Percentiles rank a stretch among this genome's conserved stretches.
phyloP scores from a whole-genome alignment of 2,113 vertebrate species.

The Tiliqua scincoides region DNA sequence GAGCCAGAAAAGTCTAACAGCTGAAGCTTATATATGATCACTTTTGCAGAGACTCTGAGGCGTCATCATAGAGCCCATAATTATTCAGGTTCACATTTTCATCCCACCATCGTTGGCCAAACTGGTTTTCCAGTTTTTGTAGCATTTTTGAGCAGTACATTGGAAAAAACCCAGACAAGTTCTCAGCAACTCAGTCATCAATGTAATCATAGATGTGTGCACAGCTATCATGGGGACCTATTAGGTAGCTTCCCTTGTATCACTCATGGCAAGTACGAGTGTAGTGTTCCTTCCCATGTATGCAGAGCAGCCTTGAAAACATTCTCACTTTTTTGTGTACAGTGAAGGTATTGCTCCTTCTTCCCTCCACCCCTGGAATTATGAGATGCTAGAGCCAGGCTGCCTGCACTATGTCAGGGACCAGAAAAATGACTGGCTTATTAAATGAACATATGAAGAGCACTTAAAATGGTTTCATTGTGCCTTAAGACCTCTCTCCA shows the following conservation, averaged over 20 bases:
- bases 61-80: background rate
- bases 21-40: background rate
- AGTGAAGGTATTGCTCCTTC: background rate
- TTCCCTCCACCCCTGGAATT: background rate
- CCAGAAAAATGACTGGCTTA: background rate
- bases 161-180: background rate
- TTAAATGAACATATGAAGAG: background rate
- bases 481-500: background rate
- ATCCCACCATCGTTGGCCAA: background rate
- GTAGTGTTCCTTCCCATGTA: background rate
- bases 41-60: background rate
- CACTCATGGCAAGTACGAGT: background rate
- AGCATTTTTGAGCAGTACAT: background rate
- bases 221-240: background rate
- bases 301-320: background rate
- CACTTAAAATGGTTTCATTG: background rate
- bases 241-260: background rate
- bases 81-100: background rate
- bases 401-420: background rate
- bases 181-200: background rate
- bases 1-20: background rate
- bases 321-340: background rate
- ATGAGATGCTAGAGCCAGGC: background rate
- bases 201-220: background rate
- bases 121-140: background rate